Evolutionary conservation across 2,797 vertebrate species (phyloP).

Genomic region (Echeneis naucrates): DNA sequence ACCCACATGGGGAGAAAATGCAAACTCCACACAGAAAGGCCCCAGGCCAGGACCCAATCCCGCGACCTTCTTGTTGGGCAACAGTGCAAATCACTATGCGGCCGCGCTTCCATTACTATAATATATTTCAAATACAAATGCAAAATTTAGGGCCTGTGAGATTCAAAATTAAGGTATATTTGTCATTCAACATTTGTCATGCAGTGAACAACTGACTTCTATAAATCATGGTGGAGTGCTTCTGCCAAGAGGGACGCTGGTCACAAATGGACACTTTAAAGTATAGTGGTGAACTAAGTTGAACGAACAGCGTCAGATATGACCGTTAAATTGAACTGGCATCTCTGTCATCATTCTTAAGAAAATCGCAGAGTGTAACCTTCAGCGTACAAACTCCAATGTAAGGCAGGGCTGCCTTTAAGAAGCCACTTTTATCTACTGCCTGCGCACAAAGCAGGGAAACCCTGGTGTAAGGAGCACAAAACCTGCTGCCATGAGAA

Average conservation of each 20-base stretch:
- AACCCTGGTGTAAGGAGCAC: slow-evolving; percentile 52
- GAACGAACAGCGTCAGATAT: slow-evolving; percentile 28
- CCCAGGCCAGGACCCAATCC: no score
- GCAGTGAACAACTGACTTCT: not conserved
- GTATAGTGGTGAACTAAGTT: slow-evolving; percentile 29
- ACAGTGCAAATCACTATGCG: no score
- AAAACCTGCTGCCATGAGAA: slow-evolving; percentile 47
- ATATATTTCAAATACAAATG: slow-evolving; percentile 10
- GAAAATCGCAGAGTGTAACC: slow-evolving; percentile 49
- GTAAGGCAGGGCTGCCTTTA: slow-evolving; percentile 35
- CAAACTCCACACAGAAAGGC: no score
- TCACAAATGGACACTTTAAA: slow-evolving; percentile 47
- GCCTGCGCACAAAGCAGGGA: slow-evolving; percentile 48
- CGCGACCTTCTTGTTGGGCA: no score
- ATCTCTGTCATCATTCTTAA: slow-evolving; percentile 25
- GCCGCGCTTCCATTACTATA: no score
- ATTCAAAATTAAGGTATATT: not conserved
- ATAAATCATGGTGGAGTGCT: slow-evolving; percentile 26
- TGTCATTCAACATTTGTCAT: not conserved
- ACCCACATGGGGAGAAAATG: no score
- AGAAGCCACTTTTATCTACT: slow-evolving; percentile 50
- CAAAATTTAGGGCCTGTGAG: slow-evolving; percentile 12
- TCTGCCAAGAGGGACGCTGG: not conserved
- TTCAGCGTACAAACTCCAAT: slow-evolving; percentile 44
- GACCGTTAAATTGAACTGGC: slow-evolving; percentile 30